Conservation (phyloP, 2,888 invertebrate species). For the Tenthredo amoena region DNA sequence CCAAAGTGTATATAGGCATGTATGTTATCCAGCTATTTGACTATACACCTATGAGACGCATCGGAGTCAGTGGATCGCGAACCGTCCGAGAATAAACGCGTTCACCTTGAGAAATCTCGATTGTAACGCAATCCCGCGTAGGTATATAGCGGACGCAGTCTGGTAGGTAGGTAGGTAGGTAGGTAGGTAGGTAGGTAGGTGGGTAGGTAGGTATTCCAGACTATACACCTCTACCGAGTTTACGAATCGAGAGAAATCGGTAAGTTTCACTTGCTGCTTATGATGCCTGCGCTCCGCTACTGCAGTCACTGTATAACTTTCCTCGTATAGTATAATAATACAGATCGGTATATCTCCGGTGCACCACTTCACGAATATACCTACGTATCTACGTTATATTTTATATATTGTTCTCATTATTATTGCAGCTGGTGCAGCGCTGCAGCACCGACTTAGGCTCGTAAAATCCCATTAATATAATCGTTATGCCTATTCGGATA, state of each 20-base stretch:
- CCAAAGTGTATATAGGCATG: background rate
- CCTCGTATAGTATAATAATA: background rate
- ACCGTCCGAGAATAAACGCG: constrained; percentile 44
- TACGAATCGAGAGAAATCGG: constrained; percentile 38
- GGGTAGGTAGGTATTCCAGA: background rate
- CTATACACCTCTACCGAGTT: background rate
- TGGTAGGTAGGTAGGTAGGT: constrained; percentile 14
- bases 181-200: constrained; percentile 2
- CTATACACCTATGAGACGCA: constrained; percentile 1
- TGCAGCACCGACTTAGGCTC: background rate
- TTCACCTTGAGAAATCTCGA: constrained; percentile 47
- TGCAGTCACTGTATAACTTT: background rate
- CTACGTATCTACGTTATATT: background rate
- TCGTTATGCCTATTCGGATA: background rate
- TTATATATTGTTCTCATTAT: background rate
- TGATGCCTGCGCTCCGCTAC: background rate
- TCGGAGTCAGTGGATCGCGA: constrained; percentile 49
- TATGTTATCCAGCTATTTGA: background rate
- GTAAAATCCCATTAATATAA: background rate
- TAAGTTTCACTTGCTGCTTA: constrained; percentile 34
- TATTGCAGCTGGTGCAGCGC: constrained; percentile 2
- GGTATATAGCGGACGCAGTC: background rate
- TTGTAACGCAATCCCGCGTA: constrained; percentile 30
- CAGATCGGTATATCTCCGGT: no score
- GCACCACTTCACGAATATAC: no score